Evolutionary conservation across 2,888 invertebrate species (phyloP).

Genomic region (Tenthredo mesomela): DNA sequence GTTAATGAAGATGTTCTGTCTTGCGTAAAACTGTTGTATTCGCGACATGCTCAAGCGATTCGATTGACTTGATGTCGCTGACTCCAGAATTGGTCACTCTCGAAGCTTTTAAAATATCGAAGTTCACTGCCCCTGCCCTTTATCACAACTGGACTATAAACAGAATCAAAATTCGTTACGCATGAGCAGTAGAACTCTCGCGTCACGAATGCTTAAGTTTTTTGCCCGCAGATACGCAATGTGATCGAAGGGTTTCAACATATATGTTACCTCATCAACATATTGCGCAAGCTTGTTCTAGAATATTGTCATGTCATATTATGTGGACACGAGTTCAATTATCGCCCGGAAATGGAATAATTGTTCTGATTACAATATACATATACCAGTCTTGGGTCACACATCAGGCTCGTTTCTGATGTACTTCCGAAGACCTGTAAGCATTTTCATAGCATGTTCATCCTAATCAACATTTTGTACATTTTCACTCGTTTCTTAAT

Average conservation of each 20-base stretch:
- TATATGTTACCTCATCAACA: too few relatives aligned
- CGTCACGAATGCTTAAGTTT: neutral
- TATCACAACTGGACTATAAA: neutral
- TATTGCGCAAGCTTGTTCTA: neutral
- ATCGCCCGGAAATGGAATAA: neutral
- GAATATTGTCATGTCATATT: too few relatives aligned
- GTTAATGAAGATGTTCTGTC: slow-evolving; percentile 58
- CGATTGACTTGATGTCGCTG: neutral
- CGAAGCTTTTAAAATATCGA: neutral
- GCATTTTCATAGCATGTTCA: too few relatives aligned
- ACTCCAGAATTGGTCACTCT: neutral
- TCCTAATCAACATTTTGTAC: too few relatives aligned
- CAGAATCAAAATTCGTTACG: neutral
- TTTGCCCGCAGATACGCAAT: neutral
- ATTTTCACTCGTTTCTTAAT: too few relatives aligned
- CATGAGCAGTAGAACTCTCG: neutral
- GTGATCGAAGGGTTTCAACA: neutral
- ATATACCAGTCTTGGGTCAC: too few relatives aligned
- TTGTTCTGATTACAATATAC: too few relatives aligned
- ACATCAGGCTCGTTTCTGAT: too few relatives aligned
- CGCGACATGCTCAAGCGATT: slow-evolving; percentile 46
- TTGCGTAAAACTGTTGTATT: slow-evolving; percentile 58
- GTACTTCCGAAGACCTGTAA: too few relatives aligned
- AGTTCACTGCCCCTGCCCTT: neutral
- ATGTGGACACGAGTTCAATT: neutral